These are phyloP conservation scores for Synchiropus splendidus DNA, from an alignment of 2,113 vertebrate species.

Conservation along the genomic window DNA sequence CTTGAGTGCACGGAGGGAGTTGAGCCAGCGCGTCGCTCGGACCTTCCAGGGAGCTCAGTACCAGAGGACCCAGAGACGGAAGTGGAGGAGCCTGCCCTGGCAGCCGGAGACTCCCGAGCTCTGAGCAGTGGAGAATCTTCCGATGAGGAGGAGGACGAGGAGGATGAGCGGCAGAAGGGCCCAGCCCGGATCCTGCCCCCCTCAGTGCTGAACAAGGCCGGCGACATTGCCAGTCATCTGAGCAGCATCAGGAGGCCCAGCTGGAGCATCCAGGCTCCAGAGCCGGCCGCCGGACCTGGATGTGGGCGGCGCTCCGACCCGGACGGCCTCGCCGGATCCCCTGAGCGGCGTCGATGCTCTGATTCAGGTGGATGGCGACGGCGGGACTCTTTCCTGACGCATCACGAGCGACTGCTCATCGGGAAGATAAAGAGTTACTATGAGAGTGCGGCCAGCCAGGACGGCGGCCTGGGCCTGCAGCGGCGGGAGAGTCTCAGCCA, in stretches of 20 bases:
- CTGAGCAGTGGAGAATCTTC: conserved; percentile 77
- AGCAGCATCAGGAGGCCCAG: conserved; percentile 51
- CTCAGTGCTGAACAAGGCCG: conserved; percentile 82
- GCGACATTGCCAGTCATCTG: conserved; percentile 78
- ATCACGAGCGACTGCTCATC: conserved; percentile 76
- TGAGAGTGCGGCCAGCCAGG: conserved; percentile 68
- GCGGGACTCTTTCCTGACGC: conserved; percentile 72
- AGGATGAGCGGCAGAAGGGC: conserved; percentile 18
- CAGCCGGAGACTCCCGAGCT: conserved; percentile 55
- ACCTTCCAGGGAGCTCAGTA: not conserved
- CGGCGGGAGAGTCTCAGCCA: conserved; percentile 87
- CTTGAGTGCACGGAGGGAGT: too few species aligned
- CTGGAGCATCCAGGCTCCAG: too few species aligned
- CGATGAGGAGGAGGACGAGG: conserved; percentile 64
- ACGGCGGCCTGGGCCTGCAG: conserved; percentile 67
- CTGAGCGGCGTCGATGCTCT: conserved; percentile 29
- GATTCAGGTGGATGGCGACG: conserved; percentile 32
- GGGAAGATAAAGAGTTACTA: conserved; percentile 88
- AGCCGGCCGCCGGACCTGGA: too few species aligned
- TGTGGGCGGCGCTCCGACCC: conserved; percentile 7
- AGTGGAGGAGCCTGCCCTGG: conserved; percentile 2
- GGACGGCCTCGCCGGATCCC: conserved; percentile 6
- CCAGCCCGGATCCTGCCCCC: conserved; percentile 75
- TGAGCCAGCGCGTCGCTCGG: too few species aligned
- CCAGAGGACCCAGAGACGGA: conserved; percentile 7